These are phyloP conservation scores for Bothrops jararaca DNA, from an alignment of 2,113 vertebrate genomes.

Conservation along the genomic window DNA sequence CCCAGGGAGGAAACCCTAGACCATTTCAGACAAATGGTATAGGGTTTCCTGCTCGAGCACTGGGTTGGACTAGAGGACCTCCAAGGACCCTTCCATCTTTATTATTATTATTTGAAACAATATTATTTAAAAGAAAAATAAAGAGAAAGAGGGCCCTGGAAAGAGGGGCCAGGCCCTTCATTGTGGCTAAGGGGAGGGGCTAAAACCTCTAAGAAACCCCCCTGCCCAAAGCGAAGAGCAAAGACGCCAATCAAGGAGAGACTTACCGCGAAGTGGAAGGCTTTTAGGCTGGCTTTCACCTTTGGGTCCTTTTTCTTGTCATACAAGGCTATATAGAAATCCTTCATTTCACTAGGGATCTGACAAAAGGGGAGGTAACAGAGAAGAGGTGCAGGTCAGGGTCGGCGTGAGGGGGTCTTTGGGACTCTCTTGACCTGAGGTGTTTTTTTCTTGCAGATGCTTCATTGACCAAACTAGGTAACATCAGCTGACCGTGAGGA, in stretches of 20 bases:
- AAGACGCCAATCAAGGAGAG: neutral
- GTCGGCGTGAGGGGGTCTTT: neutral
- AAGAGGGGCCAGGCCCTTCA: too few species aligned
- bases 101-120: too few species aligned
- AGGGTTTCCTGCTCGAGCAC: too few species aligned
- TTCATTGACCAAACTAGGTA: neutral
- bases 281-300: slow-evolving; percentile 76
- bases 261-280: slow-evolving; percentile 83
- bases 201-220: neutral
- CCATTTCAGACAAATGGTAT: too few species aligned
- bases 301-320: slow-evolving; percentile 59
- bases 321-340: slow-evolving; percentile 82
- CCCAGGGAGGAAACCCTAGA: too few species aligned
- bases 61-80: too few species aligned
- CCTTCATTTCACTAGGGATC: slow-evolving; percentile 80
- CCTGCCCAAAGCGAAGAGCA: neutral
- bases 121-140: too few species aligned
- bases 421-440: neutral
- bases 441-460: neutral
- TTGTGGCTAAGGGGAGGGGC: too few species aligned
- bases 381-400: neutral
- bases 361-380: slow-evolving; percentile 40
- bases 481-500: neutral
- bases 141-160: too few species aligned
- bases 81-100: too few species aligned